Conservation (phyloP, 92 coral and sea anemone genomes). For the Palythoa heliodiscus region DNA sequence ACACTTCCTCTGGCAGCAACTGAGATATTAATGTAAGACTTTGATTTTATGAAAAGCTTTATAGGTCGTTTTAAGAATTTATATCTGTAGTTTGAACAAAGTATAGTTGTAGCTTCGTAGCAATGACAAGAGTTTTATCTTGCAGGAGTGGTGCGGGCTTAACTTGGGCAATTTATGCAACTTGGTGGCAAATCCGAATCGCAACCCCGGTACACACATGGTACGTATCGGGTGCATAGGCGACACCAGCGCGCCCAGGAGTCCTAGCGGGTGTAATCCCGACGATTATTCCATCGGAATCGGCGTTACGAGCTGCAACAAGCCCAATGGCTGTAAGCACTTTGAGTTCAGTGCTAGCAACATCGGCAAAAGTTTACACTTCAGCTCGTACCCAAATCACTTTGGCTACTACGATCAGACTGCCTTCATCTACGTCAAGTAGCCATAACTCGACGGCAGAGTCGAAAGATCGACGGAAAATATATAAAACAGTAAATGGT, state of each 20-base stretch:
- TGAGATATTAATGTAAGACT: too few relatives aligned
- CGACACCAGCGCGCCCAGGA: conserved; percentile 82
- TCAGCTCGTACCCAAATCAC: conserved; percentile 73
- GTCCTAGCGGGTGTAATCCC: conserved; percentile 85
- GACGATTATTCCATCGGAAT: conserved; percentile 97
- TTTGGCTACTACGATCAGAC: conserved; percentile 91
- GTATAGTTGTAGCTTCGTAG: too few relatives aligned
- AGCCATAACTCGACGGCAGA: too few relatives aligned
- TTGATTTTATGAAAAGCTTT: too few relatives aligned
- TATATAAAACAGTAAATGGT: too few relatives aligned
- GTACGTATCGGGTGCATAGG: conserved; percentile 98
- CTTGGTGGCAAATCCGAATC: conserved; percentile 88
- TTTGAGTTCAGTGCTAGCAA: conserved; percentile 61
- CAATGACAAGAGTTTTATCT: neutral
- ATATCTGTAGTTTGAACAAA: too few relatives aligned
- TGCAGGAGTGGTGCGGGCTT: conserved; percentile 96
- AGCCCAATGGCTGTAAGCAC: conserved; percentile 69
- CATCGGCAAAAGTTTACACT: conserved; percentile 84
- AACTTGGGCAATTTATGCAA: conserved; percentile 93
- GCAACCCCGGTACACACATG: conserved; percentile 91
- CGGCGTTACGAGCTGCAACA: conserved; percentile 95
- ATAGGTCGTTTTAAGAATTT: too few relatives aligned
- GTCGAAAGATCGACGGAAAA: too few relatives aligned
- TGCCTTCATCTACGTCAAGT: conserved; percentile 94
- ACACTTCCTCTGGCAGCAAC: too few relatives aligned